Evolutionary conservation across 2,113 vertebrate species (phyloP).

Genomic region (Ptilonorhynchus violaceus): DNA sequence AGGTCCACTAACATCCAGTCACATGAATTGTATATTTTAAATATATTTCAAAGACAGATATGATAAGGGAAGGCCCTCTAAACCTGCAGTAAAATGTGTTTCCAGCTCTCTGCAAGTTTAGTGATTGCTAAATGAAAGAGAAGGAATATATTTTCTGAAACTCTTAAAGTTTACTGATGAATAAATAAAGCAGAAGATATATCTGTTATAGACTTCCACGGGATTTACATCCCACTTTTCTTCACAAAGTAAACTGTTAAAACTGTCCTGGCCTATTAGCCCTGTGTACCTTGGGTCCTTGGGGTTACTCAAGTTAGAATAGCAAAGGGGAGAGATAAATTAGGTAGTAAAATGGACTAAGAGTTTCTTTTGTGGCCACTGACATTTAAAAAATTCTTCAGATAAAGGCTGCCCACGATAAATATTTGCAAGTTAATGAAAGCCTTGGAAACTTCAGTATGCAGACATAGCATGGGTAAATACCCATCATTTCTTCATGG

Average conservation of each 20-base stretch:
- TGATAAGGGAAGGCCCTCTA: not conserved
- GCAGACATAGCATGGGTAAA: not conserved
- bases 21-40: not conserved
- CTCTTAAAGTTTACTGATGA: not conserved
- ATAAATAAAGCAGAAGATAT: not conserved
- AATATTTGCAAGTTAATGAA: slow-evolving; percentile 60
- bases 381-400: slow-evolving; percentile 58
- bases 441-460: slow-evolving; percentile 14
- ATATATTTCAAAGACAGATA: not conserved
- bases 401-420: slow-evolving; percentile 51
- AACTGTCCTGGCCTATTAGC: slow-evolving; percentile 1
- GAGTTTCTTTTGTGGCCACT: slow-evolving; percentile 46
- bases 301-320: slow-evolving; percentile 2
- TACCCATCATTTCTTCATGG: not conserved
- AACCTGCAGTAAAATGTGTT: not conserved
- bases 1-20: not conserved
- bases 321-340: slow-evolving; percentile 25
- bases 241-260: slow-evolving; percentile 19
- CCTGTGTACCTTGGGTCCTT: not conserved
- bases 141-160: not conserved
- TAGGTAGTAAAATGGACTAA: slow-evolving; percentile 44
- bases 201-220: not conserved
- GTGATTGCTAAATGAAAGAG: not conserved
- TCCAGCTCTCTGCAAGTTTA: not conserved
- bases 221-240: slow-evolving; percentile 10